Evolutionary conservation across 2,113 vertebrate species (phyloP).

Genomic region (Halichoeres trimaculatus): DNA sequence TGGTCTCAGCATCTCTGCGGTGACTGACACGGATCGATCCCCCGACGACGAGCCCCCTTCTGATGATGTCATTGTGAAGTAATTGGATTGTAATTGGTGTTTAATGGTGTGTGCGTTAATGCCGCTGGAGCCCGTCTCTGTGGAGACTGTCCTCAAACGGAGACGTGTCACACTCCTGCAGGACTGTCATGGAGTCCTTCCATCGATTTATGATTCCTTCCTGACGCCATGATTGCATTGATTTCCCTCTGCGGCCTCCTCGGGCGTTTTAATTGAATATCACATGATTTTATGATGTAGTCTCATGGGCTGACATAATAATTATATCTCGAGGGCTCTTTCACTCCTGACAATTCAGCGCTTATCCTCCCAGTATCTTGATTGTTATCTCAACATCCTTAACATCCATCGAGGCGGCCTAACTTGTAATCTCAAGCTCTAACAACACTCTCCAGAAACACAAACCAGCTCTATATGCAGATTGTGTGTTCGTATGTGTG

Average conservation of each 20-base stretch:
- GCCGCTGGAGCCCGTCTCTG: conserved; percentile 29
- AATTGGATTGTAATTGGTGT: conserved; percentile 69
- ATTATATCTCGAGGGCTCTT: conserved; percentile 46
- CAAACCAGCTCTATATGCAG: not conserved
- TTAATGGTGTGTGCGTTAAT: conserved; percentile 58
- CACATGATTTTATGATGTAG: conserved; percentile 56
- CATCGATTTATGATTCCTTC: conserved; percentile 60
- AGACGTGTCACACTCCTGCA: conserved; percentile 19
- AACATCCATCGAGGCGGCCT: conserved; percentile 31
- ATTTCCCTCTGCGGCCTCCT: conserved; percentile 47
- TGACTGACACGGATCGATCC: conserved; percentile 56
- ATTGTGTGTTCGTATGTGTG: not conserved
- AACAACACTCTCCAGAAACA: conserved; percentile 34
- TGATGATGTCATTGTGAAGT: conserved; percentile 56
- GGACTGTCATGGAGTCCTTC: conserved; percentile 40
- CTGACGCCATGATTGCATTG: conserved; percentile 46
- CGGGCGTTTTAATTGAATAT: conserved; percentile 65
- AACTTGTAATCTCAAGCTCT: conserved; percentile 23
- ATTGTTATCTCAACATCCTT: conserved; percentile 35
- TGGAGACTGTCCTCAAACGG: conserved; percentile 50
- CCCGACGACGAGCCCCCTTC: conserved; percentile 1
- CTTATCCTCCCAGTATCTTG: conserved; percentile 25
- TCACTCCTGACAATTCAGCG: conserved; percentile 35
- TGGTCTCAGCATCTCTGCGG: conserved; percentile 13
- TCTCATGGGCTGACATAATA: conserved; percentile 45